Conservation (phyloP, 2,888 invertebrate genomes). For the Ecliptopera silaceata region DNA sequence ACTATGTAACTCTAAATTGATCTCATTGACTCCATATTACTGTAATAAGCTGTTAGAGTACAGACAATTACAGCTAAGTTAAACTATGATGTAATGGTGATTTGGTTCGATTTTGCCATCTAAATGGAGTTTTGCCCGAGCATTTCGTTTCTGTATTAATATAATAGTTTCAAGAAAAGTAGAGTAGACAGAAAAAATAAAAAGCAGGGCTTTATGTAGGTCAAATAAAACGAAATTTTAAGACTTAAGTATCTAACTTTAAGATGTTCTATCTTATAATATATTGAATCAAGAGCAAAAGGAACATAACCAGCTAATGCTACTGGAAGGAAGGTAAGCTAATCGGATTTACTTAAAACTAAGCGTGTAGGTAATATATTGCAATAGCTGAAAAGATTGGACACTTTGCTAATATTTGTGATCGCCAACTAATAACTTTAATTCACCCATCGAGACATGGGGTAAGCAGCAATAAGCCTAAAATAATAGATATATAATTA, state of each 20-base stretch:
- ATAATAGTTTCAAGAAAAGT: too few relatives aligned
- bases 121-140: not conserved
- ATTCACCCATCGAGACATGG: slow-evolving; percentile 15
- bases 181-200: too few relatives aligned
- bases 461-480: slow-evolving; percentile 21
- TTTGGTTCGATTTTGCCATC: not conserved
- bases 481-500: slow-evolving; percentile 27
- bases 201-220: too few relatives aligned
- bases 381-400: too few relatives aligned
- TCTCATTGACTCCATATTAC: slow-evolving; percentile 36
- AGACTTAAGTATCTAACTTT: too few relatives aligned
- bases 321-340: too few relatives aligned
- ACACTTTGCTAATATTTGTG: not conserved
- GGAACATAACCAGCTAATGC: too few relatives aligned
- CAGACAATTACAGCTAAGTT: slow-evolving; percentile 14
- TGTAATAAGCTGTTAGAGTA: slow-evolving; percentile 23
- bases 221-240: too few relatives aligned
- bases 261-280: too few relatives aligned
- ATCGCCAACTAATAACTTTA: not conserved
- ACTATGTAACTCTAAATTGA: slow-evolving; percentile 46
- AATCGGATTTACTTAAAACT: too few relatives aligned
- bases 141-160: not conserved
- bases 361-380: too few relatives aligned
- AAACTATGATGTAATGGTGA: slow-evolving; percentile 13
- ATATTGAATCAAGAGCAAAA: too few relatives aligned